phyloP scores from a whole-genome alignment of 1,140 invertebrate species.

The Rhizoglyphus robini region DNA sequence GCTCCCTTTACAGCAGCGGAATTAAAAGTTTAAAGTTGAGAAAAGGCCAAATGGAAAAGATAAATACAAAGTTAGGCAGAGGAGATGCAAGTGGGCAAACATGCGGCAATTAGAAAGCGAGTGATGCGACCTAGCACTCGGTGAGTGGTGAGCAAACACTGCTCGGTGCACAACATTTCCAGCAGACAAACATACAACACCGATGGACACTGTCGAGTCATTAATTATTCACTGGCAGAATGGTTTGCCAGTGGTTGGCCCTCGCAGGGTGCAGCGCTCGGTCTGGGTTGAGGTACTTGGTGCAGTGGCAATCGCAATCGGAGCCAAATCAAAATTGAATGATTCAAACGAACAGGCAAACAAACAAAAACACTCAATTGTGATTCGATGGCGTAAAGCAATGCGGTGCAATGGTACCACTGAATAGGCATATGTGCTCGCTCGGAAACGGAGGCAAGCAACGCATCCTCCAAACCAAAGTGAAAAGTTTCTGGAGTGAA shows the following conservation, averaged over 20 bases:
- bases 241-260: not conserved
- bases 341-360: not conserved
- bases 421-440: too few relatives aligned
- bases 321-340: not conserved
- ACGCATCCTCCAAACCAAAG: not conserved
- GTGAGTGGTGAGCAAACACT: not conserved
- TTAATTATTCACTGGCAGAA: not conserved
- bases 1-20: conserved; percentile 46
- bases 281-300: too few relatives aligned
- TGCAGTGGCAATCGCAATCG: too few relatives aligned
- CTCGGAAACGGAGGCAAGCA: too few relatives aligned
- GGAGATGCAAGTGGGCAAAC: not conserved
- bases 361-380: not conserved
- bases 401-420: too few relatives aligned
- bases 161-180: not conserved
- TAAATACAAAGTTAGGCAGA: not conserved
- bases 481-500: not conserved
- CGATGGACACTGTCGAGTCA: not conserved
- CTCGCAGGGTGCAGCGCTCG: too few relatives aligned
- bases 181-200: not conserved
- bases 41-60: not conserved
- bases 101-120: not conserved
- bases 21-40: not conserved
- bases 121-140: not conserved
- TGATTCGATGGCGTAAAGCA: too few relatives aligned